Conservation (phyloP, 2,113 vertebrate species). For the Barbus barbus region DNA sequence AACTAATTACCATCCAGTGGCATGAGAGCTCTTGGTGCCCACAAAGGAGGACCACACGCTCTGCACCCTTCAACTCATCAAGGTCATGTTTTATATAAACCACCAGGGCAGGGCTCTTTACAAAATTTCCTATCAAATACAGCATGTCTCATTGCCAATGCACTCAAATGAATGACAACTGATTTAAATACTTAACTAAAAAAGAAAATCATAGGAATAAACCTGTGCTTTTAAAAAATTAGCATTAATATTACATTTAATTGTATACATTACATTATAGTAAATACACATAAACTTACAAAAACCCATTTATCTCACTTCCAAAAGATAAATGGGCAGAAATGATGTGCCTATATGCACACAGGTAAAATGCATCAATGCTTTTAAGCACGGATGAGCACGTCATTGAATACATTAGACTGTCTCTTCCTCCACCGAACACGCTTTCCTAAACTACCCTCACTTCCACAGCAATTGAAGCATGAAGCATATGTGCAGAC, state of each 20-base stretch:
- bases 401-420: slow-evolving; percentile 17
- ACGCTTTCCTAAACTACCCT: slow-evolving; percentile 37
- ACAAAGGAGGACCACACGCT: slow-evolving; percentile 52
- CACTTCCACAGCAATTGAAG: slow-evolving; percentile 50
- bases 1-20: slow-evolving; percentile 63
- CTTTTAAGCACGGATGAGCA: slow-evolving; percentile 18
- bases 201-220: background rate
- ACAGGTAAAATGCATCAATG: slow-evolving; percentile 9
- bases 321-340: slow-evolving; percentile 43
- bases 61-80: slow-evolving; percentile 18
- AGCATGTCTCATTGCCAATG: background rate
- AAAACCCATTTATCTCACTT: slow-evolving; percentile 43
- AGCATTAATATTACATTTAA: background rate
- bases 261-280: background rate
- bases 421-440: slow-evolving; percentile 39
- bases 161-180: background rate
- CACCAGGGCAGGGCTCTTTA: background rate
- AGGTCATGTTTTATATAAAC: slow-evolving; percentile 30
- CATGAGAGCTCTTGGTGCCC: slow-evolving; percentile 57
- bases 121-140: background rate
- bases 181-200: background rate
- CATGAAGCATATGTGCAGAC: slow-evolving; percentile 51
- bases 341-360: slow-evolving; percentile 33
- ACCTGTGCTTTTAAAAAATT: background rate
- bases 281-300: slow-evolving; percentile 24